A percentile compares a stretch with the other conserved stretches of the same genome.
phyloP scores from a whole-genome alignment of 2,888 invertebrate genomes.

The Druceiella hillmani region DNA sequence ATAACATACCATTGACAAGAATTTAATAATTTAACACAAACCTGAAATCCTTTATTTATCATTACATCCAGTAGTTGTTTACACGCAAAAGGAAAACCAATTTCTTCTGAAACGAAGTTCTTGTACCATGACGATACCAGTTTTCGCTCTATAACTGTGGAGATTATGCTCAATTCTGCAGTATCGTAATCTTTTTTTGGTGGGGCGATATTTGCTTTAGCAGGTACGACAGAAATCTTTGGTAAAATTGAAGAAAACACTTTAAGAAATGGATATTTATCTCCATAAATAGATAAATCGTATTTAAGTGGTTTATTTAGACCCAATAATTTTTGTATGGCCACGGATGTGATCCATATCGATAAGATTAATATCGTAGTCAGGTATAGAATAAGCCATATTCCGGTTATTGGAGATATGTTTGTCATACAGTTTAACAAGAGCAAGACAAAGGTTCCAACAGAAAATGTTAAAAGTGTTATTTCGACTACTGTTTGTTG shows the following conservation, averaged over 20 bases:
- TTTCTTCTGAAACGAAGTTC: slow-evolving; percentile 44
- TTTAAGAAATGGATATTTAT: slow-evolving; percentile 32
- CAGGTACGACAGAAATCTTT: no score
- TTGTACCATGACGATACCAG: slow-evolving; percentile 48
- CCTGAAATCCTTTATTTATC: slow-evolving; percentile 45
- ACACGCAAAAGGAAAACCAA: slow-evolving; percentile 47
- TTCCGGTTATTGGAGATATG: slow-evolving; percentile 39
- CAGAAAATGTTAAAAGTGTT: slow-evolving; percentile 35
- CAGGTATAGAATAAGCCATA: slow-evolving; percentile 43
- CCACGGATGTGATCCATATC: slow-evolving; percentile 45
- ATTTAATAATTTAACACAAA: slow-evolving; percentile 20
- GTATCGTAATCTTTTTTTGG: slow-evolving; percentile 46
- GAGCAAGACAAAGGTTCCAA: slow-evolving; percentile 33
- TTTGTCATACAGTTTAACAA: slow-evolving; percentile 37
- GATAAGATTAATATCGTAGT: slow-evolving; percentile 39
- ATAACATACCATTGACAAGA: no score
- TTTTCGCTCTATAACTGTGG: slow-evolving; percentile 41
- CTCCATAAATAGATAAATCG: slow-evolving; percentile 33
- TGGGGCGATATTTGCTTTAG: no score
- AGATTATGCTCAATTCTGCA: slow-evolving; percentile 43
- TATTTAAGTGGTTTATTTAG: slow-evolving; percentile 49
- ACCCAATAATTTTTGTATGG: slow-evolving; percentile 48
- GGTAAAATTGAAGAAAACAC: slow-evolving; percentile 31
- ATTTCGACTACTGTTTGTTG: no score
- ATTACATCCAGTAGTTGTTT: slow-evolving; percentile 49